phyloP scores from a whole-genome alignment of 2,797 vertebrate genomes.

The Chlorospingus flavigularis region DNA sequence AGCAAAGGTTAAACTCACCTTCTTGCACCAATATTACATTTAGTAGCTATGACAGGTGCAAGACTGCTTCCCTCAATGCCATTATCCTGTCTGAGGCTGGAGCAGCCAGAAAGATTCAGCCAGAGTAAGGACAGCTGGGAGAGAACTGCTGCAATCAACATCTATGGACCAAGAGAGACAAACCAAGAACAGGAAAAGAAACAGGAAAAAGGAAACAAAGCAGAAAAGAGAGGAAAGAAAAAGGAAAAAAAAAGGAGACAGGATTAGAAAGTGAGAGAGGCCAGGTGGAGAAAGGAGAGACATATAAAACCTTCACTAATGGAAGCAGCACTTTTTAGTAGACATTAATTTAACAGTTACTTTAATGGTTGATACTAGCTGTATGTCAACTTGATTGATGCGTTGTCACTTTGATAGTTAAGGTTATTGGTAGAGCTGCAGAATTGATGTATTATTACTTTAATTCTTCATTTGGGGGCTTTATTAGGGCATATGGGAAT shows the following conservation, averaged over 20 bases:
- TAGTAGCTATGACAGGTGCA: neutral
- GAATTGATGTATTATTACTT: slow-evolving; percentile 69
- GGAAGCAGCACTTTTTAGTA: slow-evolving; percentile 60
- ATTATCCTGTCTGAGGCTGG: neutral
- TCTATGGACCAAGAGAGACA: neutral
- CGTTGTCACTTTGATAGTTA: slow-evolving; percentile 67
- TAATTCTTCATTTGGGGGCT: slow-evolving; percentile 69
- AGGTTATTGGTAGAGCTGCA: slow-evolving; percentile 67
- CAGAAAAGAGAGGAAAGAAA: neutral
- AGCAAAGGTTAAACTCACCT: slow-evolving; percentile 5
- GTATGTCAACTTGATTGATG: slow-evolving; percentile 71
- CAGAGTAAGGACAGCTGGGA: neutral
- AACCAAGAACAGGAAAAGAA: neutral
- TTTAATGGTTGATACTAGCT: slow-evolving; percentile 70
- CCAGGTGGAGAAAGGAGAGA: neutral
- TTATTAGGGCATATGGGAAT: slow-evolving; percentile 71
- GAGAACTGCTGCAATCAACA: neutral
- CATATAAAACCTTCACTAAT: slow-evolving; percentile 47
- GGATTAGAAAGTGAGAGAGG: slow-evolving; percentile 11
- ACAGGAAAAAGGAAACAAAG: neutral
- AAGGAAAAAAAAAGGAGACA: neutral
- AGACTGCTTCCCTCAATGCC: slow-evolving; percentile 13
- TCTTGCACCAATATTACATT: neutral
- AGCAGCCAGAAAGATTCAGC: neutral
- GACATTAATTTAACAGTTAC: slow-evolving; percentile 70